Evolutionary conservation across 2,797 vertebrate genomes (phyloP).

Genomic region (Sebastes matsubarae): DNA sequence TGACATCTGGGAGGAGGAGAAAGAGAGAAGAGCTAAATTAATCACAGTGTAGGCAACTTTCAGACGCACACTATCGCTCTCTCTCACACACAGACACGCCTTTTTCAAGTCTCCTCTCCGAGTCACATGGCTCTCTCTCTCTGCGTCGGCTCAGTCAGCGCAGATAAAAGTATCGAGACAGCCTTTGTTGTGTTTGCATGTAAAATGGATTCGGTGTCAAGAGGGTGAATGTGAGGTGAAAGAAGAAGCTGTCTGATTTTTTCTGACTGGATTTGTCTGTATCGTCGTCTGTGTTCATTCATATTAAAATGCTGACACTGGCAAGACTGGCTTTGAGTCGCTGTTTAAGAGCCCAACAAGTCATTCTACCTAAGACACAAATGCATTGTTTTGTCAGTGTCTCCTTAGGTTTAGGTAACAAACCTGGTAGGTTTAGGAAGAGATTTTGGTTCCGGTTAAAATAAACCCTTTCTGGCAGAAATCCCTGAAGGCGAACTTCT

Average conservation of each 20-base stretch:
- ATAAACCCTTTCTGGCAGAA: background rate
- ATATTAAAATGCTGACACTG: background rate
- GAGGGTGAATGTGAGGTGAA: slow-evolving; percentile 23
- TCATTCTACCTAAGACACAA: background rate
- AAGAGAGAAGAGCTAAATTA: slow-evolving; percentile 35
- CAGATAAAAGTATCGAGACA: slow-evolving; percentile 35
- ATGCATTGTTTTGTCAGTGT: background rate
- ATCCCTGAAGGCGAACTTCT: background rate
- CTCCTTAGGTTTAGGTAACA: too few relatives aligned
- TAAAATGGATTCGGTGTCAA: slow-evolving; percentile 26
- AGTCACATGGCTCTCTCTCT: background rate
- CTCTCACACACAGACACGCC: background rate
- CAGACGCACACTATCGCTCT: background rate
- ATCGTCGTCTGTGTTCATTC: background rate
- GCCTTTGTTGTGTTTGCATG: slow-evolving; percentile 35
- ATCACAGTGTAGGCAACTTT: slow-evolving; percentile 38
- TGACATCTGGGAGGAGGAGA: slow-evolving; percentile 18
- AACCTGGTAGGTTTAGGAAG: too few relatives aligned
- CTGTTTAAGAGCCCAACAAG: background rate
- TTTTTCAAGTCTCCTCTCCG: background rate
- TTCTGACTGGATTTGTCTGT: background rate
- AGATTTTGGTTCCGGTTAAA: accelerated
- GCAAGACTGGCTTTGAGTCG: background rate
- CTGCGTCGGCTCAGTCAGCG: slow-evolving; percentile 5
- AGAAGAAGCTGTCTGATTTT: background rate